Evolutionary conservation across 2,797 vertebrate species (phyloP).

Genomic region (Myoxocephalus aenaeus): DNA sequence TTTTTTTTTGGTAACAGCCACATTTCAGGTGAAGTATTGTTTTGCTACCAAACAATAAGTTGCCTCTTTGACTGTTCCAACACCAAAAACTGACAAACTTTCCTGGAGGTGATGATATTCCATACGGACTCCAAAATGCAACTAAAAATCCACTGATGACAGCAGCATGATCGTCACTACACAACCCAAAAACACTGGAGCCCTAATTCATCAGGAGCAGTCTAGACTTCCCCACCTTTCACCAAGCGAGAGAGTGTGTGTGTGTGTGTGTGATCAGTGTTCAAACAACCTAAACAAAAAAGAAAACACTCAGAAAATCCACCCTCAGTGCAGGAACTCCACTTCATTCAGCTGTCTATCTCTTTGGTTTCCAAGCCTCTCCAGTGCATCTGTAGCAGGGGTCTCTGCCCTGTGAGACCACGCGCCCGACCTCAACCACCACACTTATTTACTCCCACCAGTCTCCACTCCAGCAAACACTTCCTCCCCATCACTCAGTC

Average conservation of each 20-base stretch:
- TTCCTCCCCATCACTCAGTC: slow-evolving; percentile 59
- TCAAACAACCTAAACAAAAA: slow-evolving; percentile 41
- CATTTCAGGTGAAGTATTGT: slow-evolving; percentile 16
- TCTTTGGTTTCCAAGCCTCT: slow-evolving; percentile 77
- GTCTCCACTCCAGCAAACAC: slow-evolving; percentile 39
- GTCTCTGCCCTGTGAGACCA: slow-evolving; percentile 44
- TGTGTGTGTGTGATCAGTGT: slow-evolving; percentile 55
- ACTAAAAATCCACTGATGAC: slow-evolving; percentile 26
- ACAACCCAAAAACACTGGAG: slow-evolving; percentile 39
- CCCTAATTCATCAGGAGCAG: slow-evolving; percentile 21
- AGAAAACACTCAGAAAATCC: slow-evolving; percentile 40
- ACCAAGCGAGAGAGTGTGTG: slow-evolving; percentile 27
- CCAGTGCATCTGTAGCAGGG: slow-evolving; percentile 60
- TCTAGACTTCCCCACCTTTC: neutral
- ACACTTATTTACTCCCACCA: slow-evolving; percentile 35
- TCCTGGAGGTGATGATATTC: slow-evolving; percentile 10
- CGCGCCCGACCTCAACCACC: slow-evolving; percentile 35
- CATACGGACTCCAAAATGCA: slow-evolving; percentile 1
- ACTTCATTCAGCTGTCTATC: slow-evolving; percentile 63
- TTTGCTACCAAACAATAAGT: slow-evolving; percentile 27
- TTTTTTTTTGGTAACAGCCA: slow-evolving; percentile 18
- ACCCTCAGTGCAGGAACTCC: slow-evolving; percentile 67
- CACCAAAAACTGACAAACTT: neutral
- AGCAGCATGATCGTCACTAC: slow-evolving; percentile 39
- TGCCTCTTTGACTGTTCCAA: slow-evolving; percentile 16